Percentiles rank a stretch among this genome's conserved stretches.
phyloP scores from a whole-genome alignment of 2,888 invertebrate genomes.

The Biston betularia region DNA sequence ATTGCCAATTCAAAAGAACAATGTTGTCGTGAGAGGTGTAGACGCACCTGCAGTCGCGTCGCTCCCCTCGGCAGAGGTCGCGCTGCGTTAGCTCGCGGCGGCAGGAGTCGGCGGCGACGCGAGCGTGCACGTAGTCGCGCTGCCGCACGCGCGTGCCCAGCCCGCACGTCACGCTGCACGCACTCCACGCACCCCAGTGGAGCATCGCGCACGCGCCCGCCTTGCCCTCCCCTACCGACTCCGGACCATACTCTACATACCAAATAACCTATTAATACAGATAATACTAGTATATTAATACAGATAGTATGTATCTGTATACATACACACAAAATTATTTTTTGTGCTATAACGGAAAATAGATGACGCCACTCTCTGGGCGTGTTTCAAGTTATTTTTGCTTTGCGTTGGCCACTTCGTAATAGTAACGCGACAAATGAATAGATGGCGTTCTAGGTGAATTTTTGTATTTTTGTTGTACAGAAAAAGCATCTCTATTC shows the following conservation, averaged over 20 bases:
- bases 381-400: too few relatives aligned
- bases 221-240: conserved; percentile 52
- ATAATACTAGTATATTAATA: not conserved
- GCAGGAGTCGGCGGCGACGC: conserved; percentile 86
- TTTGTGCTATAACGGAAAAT: too few relatives aligned
- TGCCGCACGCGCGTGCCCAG: conserved; percentile 89
- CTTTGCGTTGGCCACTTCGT: too few relatives aligned
- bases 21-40: not conserved
- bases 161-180: conserved; percentile 93
- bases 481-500: too few relatives aligned
- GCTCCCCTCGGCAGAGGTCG: conserved; percentile 79
- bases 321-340: too few relatives aligned
- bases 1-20: too few relatives aligned
- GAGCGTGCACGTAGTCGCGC: conserved; percentile 82
- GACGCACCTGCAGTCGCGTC: conserved; percentile 76
- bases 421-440: too few relatives aligned
- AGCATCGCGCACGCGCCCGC: conserved; percentile 88
- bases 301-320: not conserved
- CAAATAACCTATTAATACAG: not conserved
- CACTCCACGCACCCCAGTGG: conserved; percentile 92
- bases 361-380: too few relatives aligned
- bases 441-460: too few relatives aligned
- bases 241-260: conserved; percentile 42
- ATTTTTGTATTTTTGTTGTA: too few relatives aligned
- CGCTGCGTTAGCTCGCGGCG: conserved; percentile 86